Percentiles rank a stretch among this genome's conserved stretches.
Conservation (phyloP, 1,140 invertebrate species). For the Melipona quadrifasciata region DNA sequence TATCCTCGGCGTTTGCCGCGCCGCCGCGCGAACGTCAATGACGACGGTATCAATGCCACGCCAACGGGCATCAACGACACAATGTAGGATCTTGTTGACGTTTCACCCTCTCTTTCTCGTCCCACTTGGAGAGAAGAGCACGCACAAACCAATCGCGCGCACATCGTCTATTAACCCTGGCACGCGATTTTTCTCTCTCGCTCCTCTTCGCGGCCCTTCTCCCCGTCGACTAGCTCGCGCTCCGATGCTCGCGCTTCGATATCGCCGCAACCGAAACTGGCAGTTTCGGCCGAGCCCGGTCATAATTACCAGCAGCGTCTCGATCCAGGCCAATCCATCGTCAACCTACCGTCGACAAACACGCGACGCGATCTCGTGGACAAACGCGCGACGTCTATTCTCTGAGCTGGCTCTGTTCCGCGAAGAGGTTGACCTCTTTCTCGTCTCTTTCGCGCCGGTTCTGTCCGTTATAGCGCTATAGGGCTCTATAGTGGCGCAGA, state of each 20-base stretch:
- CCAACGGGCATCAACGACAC: slow-evolving; percentile 26
- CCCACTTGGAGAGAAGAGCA: no score
- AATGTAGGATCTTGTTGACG: slow-evolving; percentile 34
- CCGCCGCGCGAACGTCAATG: slow-evolving; percentile 29
- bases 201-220: slow-evolving; percentile 10
- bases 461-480: not conserved
- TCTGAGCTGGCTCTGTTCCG: not conserved
- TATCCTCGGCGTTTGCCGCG: slow-evolving; percentile 45
- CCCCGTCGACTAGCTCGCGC: not conserved
- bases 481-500: no score
- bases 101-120: slow-evolving; percentile 20
- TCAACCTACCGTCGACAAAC: slow-evolving; percentile 65
- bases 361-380: slow-evolving; percentile 35
- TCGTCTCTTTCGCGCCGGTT: not conserved
- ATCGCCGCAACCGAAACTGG: not conserved
- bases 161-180: slow-evolving; percentile 34
- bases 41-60: slow-evolving; percentile 31
- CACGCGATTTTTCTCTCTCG: slow-evolving; percentile 40
- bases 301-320: slow-evolving; percentile 69
- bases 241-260: no score
- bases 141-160: no score
- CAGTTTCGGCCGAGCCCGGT: slow-evolving; percentile 12
- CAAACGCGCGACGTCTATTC: slow-evolving; percentile 12
- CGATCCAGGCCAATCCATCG: slow-evolving; percentile 71
- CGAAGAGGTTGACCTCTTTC: not conserved